Percentiles rank a stretch among this genome's conserved stretches.
These are phyloP conservation scores for Acinonyx jubatus DNA, from an alignment of 2,113 vertebrate genomes.

Conservation along the genomic window DNA sequence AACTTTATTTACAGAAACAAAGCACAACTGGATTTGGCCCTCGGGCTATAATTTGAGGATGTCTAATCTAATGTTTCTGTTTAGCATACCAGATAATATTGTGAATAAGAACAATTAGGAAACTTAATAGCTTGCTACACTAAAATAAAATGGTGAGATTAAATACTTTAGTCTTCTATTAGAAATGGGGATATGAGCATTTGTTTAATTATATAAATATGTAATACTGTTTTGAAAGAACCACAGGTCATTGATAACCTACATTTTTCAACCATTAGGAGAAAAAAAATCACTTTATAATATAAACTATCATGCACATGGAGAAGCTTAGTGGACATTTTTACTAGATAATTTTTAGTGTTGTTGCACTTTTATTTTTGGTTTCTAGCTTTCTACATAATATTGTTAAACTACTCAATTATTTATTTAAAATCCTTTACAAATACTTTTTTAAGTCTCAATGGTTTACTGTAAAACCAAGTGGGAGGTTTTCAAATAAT, in stretches of 20 bases:
- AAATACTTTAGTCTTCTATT: neutral
- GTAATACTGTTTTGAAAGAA: neutral
- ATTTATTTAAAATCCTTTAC: neutral
- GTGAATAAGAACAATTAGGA: neutral
- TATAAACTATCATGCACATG: neutral
- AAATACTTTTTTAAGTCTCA: neutral
- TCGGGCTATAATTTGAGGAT: neutral
- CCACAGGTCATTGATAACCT: neutral
- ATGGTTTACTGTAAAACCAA: neutral
- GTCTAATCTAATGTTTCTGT: neutral
- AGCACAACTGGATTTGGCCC: neutral
- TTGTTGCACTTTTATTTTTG: neutral
- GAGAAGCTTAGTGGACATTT: neutral
- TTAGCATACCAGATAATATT: neutral
- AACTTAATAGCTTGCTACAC: neutral
- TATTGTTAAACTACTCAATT: neutral
- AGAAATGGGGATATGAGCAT: neutral
- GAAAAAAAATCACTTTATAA: neutral
- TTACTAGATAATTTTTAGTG: neutral
- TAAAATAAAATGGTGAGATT: neutral
- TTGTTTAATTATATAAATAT: neutral
- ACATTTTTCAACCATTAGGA: neutral
- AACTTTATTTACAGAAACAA: conserved; percentile 13
- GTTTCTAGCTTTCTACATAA: neutral
- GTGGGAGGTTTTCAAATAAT: neutral